Evolutionary conservation across 2,113 vertebrate species (phyloP), one percentile per base, ranked within the genome.

Genomic region (Datnioides undecimradiatus): DNA sequence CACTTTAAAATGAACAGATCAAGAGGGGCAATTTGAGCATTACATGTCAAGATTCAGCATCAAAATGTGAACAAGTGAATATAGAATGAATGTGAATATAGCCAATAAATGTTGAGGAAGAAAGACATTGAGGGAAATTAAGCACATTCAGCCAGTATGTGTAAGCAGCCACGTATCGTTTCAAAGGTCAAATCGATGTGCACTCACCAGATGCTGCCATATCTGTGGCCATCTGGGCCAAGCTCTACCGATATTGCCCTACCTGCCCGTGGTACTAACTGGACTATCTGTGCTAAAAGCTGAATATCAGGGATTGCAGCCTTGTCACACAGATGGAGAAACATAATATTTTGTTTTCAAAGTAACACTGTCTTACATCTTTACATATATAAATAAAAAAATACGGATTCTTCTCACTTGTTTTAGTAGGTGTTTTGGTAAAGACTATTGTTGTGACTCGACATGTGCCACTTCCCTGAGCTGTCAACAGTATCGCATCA

Each of bases 401-500:
- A 62, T 13, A 66, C 49, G 2, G 23, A 82, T 63, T 64, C 2
- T 45, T 76, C 57, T 68, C 19, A 29, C 21, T 85, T 80, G 36
- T 79, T 81, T 48, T 12, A 59, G 38, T 36, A 23, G 57, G 83
- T 80, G 55, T 80, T 86, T 81, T 79, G 33, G 31, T 67, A 36
- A 84, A 62, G 41, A 73, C 45, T 69, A 27, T 58, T 74, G 79
- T 66, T 79, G 60, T 63, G 82, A 51, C 60, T 86, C 8, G 49
- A 76, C 72, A 69, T 85, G 79, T 81, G 76, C 76, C 73, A 77
- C 79, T 88, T 88, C 59, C 58, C 69, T 41, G 57, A 81, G 80
- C 82, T 84, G 82, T 92, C 87, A 90, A 83, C 67, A 52, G 46
- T 40, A 77, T 81, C 36, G 5, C 85, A 85, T 91, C 86, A 67